Evolutionary conservation across 2,888 invertebrate species (phyloP).

Genomic region (Rotaria sp.): DNA sequence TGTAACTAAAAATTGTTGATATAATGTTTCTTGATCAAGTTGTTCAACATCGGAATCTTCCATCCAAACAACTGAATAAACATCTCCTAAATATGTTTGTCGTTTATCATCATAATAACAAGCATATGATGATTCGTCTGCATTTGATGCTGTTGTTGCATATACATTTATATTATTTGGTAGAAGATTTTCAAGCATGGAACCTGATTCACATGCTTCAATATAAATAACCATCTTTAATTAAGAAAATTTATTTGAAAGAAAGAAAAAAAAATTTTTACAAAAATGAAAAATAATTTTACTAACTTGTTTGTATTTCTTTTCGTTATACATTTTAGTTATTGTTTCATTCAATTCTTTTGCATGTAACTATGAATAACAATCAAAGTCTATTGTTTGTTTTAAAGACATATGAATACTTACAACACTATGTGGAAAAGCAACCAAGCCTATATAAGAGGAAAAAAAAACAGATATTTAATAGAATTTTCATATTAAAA

Average conservation of each 20-base stretch:
- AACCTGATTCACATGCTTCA: conserved; percentile 63
- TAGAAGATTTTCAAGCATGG: conserved; percentile 61
- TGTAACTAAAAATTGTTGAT: conserved; percentile 52
- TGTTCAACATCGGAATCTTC: conserved; percentile 58
- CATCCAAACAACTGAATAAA: conserved; percentile 64
- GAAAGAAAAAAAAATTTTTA: not conserved
- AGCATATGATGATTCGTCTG: conserved; percentile 61
- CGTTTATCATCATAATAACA: conserved; percentile 60
- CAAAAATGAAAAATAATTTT: conserved; percentile 15
- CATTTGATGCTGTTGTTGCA: conserved; percentile 62
- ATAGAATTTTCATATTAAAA: not conserved
- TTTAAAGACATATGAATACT: not conserved
- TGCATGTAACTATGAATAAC: conserved; percentile 49
- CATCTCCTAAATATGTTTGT: conserved; percentile 61
- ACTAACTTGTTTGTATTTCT: conserved; percentile 57
- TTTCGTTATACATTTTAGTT: conserved; percentile 55
- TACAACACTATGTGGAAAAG: conserved; percentile 55
- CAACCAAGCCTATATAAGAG: conserved; percentile 56
- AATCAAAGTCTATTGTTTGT: not conserved
- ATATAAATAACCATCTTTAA: conserved; percentile 61
- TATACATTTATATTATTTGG: conserved; percentile 59
- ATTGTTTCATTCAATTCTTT: conserved; percentile 52
- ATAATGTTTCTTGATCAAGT: conserved; percentile 33
- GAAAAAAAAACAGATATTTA: not conserved
- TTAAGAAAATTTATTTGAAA: conserved; percentile 42